phyloP scores from a whole-genome alignment of 2,113 vertebrate species.

The Rutilus rutilus region DNA sequence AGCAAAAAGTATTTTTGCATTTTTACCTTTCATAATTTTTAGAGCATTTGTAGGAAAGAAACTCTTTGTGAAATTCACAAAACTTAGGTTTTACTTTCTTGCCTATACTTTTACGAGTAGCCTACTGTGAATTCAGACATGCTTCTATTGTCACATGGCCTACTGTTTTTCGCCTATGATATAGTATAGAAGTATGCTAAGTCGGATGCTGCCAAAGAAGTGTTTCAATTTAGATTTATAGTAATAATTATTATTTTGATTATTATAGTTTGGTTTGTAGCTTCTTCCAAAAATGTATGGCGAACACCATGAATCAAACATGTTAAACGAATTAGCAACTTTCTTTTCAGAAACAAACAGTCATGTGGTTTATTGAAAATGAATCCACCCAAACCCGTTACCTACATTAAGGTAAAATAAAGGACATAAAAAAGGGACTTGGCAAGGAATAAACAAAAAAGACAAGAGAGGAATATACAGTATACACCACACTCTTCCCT shows the following conservation, averaged over 20 bases:
- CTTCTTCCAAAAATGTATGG: background rate
- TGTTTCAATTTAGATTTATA: background rate
- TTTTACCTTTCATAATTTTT: too few relatives aligned
- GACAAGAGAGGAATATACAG: conserved; percentile 18
- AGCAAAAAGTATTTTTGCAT: too few relatives aligned
- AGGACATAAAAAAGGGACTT: background rate
- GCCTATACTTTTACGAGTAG: too few relatives aligned
- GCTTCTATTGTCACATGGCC: too few relatives aligned
- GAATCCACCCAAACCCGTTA: background rate
- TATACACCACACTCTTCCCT: background rate
- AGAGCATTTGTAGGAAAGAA: too few relatives aligned
- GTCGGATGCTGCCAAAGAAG: too few relatives aligned
- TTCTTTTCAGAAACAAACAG: background rate
- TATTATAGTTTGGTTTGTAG: background rate
- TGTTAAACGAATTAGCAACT: background rate
- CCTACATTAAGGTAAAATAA: background rate
- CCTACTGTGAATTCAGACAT: too few relatives aligned
- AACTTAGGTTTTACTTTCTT: too few relatives aligned
- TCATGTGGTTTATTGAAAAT: background rate
- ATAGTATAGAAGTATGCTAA: too few relatives aligned
- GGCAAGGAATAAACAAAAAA: background rate
- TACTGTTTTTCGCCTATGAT: too few relatives aligned
- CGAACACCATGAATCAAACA: background rate
- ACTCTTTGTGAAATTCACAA: too few relatives aligned
- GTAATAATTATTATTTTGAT: background rate